These are phyloP conservation scores for Drosophila leonis DNA, from an alignment of 2,888 invertebrate species.

Conservation along the genomic window DNA sequence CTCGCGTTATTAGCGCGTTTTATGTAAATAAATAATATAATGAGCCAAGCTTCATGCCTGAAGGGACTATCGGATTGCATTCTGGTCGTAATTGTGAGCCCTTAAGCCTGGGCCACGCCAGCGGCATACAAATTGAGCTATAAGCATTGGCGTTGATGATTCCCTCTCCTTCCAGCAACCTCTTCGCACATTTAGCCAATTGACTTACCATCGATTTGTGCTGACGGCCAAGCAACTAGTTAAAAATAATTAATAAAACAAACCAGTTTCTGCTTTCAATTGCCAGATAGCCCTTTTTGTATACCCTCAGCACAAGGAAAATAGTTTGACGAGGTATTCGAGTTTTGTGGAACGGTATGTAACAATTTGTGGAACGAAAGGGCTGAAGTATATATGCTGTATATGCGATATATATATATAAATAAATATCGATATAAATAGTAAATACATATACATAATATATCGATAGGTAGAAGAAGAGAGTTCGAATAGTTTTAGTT, in stretches of 20 bases:
- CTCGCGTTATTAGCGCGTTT: slow-evolving; percentile 73
- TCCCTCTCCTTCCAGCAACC: slow-evolving; percentile 6
- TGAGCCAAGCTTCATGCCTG: slow-evolving; percentile 48
- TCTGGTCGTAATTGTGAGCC: slow-evolving; percentile 39
- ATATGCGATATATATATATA: too few species aligned
- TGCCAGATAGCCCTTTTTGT: slow-evolving; percentile 23
- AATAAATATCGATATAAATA: neutral
- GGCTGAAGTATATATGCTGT: neutral
- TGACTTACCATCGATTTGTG: slow-evolving; percentile 65
- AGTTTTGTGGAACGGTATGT: neutral
- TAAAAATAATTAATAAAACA: slow-evolving; percentile 73
- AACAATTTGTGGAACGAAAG: neutral
- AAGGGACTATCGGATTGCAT: neutral
- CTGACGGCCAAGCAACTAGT: slow-evolving; percentile 48
- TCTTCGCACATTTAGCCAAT: slow-evolving; percentile 46
- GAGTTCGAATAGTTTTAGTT: neutral
- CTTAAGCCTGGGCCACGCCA: slow-evolving; percentile 61
- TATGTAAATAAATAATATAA: slow-evolving; percentile 70
- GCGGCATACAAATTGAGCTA: slow-evolving; percentile 80
- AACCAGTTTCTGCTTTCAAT: slow-evolving; percentile 64
- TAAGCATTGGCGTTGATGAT: slow-evolving; percentile 63
- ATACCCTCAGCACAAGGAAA: neutral
- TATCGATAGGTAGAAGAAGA: too few species aligned
- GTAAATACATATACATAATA: too few species aligned
- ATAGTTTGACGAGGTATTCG: neutral